These are phyloP conservation scores for Aphaenogaster ashmeadi DNA, from an alignment of 1,140 invertebrate species.

Conservation along the genomic window DNA sequence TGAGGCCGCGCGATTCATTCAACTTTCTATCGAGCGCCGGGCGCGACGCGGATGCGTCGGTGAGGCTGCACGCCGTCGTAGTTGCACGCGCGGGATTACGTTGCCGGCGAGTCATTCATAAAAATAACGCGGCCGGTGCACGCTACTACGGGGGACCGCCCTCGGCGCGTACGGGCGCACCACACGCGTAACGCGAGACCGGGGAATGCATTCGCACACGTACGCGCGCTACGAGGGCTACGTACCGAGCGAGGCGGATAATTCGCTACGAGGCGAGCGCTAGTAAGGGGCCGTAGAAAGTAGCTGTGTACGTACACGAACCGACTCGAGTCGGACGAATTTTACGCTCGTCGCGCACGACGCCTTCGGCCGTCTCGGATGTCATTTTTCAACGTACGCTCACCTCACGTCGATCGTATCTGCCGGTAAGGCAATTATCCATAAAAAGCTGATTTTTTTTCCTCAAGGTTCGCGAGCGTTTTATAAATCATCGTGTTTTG, in stretches of 20 bases:
- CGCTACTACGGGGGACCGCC: constrained; percentile 69
- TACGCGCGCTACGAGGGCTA: not conserved
- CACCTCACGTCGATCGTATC: not conserved
- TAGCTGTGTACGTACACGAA: constrained; percentile 39
- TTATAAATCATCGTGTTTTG: constrained; percentile 18
- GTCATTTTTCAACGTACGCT: constrained; percentile 6
- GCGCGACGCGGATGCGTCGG: constrained; percentile 28
- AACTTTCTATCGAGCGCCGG: constrained; percentile 33
- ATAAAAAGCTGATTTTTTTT: constrained; percentile 4
- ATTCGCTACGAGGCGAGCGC: not conserved
- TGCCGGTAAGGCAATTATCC: not conserved
- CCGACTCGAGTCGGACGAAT: constrained; percentile 43
- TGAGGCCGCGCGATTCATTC: constrained; percentile 12
- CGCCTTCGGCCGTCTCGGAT: constrained; percentile 5
- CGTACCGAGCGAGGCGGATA: constrained; percentile 20
- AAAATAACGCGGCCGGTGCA: constrained; percentile 80
- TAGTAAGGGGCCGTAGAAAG: constrained; percentile 59
- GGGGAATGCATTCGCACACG: constrained; percentile 45
- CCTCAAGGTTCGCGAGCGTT: not conserved
- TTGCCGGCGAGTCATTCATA: constrained; percentile 81
- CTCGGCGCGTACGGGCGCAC: constrained; percentile 48
- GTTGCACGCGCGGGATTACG: constrained; percentile 73
- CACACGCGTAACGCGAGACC: constrained; percentile 13
- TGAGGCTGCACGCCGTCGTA: constrained; percentile 50
- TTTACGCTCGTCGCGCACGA: constrained; percentile 44